Conservation (phyloP, 2,888 invertebrate species). For the Miltochrista miniata region DNA sequence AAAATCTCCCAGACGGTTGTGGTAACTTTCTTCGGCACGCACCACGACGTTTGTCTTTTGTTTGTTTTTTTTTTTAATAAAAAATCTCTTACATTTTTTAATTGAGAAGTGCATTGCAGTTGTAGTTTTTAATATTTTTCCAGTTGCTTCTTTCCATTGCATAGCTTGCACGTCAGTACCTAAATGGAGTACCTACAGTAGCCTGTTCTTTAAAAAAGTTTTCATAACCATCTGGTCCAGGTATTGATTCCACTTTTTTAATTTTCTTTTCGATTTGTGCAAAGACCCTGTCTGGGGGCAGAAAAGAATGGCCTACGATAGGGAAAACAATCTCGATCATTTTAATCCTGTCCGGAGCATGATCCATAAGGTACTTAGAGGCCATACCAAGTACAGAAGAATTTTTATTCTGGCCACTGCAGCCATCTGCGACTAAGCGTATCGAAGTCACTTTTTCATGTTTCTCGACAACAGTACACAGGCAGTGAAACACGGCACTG, state of each 20-base stretch:
- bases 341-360: background rate
- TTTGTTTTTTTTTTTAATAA: slow-evolving; percentile 13
- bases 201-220: background rate
- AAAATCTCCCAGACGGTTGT: slow-evolving; percentile 11
- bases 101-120: slow-evolving; percentile 14
- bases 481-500: slow-evolving; percentile 9
- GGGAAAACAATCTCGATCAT: background rate
- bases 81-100: slow-evolving; percentile 13
- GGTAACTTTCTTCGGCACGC: slow-evolving; percentile 17
- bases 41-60: slow-evolving; percentile 13
- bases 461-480: slow-evolving; percentile 5
- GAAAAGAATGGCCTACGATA: background rate
- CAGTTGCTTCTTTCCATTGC: slow-evolving; percentile 11
- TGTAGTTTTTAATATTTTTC: slow-evolving; percentile 20
- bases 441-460: slow-evolving; percentile 9
- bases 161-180: slow-evolving; percentile 11
- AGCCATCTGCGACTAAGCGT: slow-evolving; percentile 23
- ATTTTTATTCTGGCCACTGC: slow-evolving; percentile 24
- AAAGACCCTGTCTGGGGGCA: background rate
- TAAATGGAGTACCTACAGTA: slow-evolving; percentile 3
- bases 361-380: background rate
- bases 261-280: background rate
- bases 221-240: slow-evolving; percentile 1
- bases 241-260: slow-evolving; percentile 11
- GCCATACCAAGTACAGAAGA: slow-evolving; percentile 11